Conservation (phyloP, 2,888 invertebrate genomes). For the Dasypolia templi region DNA sequence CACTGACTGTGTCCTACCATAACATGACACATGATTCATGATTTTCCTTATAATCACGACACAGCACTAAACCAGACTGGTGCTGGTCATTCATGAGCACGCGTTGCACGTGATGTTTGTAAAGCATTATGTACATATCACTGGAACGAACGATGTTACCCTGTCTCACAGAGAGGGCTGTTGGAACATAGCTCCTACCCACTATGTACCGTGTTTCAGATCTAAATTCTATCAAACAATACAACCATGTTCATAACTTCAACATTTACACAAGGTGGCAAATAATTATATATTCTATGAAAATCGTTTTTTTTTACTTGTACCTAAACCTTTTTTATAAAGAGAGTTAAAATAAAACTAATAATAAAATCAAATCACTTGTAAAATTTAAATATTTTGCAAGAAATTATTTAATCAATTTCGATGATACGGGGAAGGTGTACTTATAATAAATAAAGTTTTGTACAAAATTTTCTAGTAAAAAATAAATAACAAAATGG, state of each 20-base stretch:
- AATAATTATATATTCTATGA: too few species aligned
- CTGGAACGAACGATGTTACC: conserved; percentile 39
- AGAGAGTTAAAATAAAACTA: neutral
- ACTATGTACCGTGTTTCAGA: conserved; percentile 43
- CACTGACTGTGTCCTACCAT: conserved; percentile 67
- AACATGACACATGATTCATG: conserved; percentile 62
- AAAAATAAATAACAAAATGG: neutral
- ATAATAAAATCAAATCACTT: neutral
- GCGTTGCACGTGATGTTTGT: conserved; percentile 77
- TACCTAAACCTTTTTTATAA: neutral
- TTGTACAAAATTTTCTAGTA: neutral
- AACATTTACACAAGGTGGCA: neutral
- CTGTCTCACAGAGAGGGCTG: conserved; percentile 29
- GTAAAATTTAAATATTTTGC: neutral
- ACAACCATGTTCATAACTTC: neutral
- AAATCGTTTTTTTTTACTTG: too few species aligned
- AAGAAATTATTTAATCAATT: neutral
- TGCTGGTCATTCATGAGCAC: conserved; percentile 79
- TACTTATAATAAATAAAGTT: neutral
- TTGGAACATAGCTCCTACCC: conserved; percentile 19
- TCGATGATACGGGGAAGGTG: neutral
- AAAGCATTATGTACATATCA: conserved; percentile 59
- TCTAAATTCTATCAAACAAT: conserved; percentile 17
- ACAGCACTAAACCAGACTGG: conserved; percentile 66
- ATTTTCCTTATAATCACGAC: conserved; percentile 69